Evolutionary conservation across 2,797 vertebrate genomes (phyloP).

Genomic region (Trichosurus vulpecula): DNA sequence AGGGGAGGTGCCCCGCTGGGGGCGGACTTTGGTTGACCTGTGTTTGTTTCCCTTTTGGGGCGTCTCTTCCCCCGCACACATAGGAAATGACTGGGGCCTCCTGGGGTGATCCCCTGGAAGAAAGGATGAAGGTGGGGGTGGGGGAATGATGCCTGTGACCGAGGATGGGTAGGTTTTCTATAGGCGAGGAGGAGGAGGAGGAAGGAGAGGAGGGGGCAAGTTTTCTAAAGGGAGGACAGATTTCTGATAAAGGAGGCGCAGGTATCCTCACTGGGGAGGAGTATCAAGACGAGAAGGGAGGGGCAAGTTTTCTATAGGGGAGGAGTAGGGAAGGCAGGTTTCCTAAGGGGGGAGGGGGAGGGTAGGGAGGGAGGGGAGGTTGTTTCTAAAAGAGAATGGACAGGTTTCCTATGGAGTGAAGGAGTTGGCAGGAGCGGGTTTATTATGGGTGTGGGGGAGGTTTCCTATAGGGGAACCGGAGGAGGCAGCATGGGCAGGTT

Average conservation of each 20-base stretch:
- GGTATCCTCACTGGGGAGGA: not conserved
- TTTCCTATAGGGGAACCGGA: not conserved
- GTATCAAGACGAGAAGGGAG: not conserved
- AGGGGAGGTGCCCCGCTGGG: not conserved
- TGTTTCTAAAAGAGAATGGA: accelerated
- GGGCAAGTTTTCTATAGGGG: not conserved
- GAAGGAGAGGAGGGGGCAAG: not conserved
- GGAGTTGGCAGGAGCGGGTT: not conserved
- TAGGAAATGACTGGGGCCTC: not conserved
- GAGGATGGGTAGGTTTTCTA: not conserved
- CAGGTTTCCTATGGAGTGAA: not conserved
- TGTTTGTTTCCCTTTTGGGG: not conserved
- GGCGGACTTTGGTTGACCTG: not conserved
- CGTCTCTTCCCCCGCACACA: not conserved
- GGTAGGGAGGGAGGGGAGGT: accelerated
- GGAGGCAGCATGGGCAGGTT: no score
- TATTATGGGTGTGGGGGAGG: not conserved
- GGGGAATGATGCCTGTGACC: not conserved
- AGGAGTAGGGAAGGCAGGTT: not conserved
- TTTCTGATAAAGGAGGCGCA: not conserved
- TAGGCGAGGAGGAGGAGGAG: no score
- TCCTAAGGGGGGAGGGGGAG: not conserved
- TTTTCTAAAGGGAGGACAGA: not conserved
- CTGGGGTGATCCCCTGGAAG: not conserved
- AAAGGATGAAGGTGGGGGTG: not conserved